Evolutionary conservation across 1,140 invertebrate genomes (phyloP), one percentile per base, ranked within the genome.

Genomic region (Gonioctena quinquepunctata): DNA sequence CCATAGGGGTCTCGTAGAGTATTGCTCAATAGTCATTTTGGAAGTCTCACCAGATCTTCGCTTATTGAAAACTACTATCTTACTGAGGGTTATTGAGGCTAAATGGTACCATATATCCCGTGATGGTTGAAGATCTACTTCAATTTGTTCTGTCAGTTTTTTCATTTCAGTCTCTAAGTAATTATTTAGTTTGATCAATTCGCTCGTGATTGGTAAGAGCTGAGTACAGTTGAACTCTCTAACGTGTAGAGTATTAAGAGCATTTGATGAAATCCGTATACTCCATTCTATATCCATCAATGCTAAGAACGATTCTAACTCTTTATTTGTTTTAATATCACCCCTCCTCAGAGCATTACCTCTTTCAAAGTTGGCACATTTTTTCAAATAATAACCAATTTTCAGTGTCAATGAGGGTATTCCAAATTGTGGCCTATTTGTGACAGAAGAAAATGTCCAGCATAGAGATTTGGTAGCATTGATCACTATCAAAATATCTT

Each of bases 401-500:
- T 33, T 33, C 3, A 33, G 28, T 33, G 28, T 13, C 28, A 33
- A 33, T 33, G 28, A 33, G n/a, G 28, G 28, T 33, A 33, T 33
- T 33, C 28, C 28, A 33, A 33, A 33, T 33, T 33, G 28, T 33
- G 28, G 28, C 28, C 8, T 33, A 33, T 33, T 33, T 33, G 28
- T 33, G 28, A 33, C 28, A 33, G 28, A 33, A 33, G 28, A 33
- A 33, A 33, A 33, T 33, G 28, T 33, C 28, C 7, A 33, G 28
- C 28, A 33, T 11, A 33, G n/a, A 11, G 28, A 33, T 33, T 66
- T 66, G 16, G 65, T 66, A 11, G 65, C 50, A 21, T 16, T 27
- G 18, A 57, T 50, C 18, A 22, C 11, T 22, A 27, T 68, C 56
- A 49, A 68, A 68, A 27, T 52, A 62, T 49, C 61, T n/a, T 26